Conservation (phyloP, 2,113 vertebrate species). For the Guaruba guarouba region DNA sequence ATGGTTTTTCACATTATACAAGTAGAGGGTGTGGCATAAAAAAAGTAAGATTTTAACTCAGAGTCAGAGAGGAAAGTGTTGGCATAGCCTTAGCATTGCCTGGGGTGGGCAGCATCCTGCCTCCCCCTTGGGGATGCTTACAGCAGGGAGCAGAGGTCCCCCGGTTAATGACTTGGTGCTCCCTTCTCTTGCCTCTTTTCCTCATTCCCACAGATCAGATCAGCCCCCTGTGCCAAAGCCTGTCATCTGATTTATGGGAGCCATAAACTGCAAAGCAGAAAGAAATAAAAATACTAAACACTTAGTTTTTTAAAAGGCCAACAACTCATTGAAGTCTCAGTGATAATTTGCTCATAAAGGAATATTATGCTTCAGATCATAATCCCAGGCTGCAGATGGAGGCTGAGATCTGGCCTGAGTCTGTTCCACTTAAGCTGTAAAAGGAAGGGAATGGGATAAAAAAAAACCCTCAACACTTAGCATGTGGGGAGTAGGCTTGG, state of each 20-base stretch:
- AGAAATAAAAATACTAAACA: conserved; percentile 62
- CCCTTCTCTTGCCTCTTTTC: not conserved
- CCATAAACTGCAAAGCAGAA: conserved; percentile 48
- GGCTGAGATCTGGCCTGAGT: not conserved
- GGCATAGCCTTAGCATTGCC: not conserved
- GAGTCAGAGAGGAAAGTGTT: not conserved
- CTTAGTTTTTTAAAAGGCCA: conserved; percentile 51
- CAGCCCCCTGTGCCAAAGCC: not conserved
- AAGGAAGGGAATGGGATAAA: not conserved
- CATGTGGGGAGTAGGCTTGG: not conserved
- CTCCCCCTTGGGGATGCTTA: rapidly evolving
- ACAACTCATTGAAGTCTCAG: conserved; percentile 13
- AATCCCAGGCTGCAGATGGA: conserved; percentile 7
- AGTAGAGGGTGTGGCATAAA: not conserved
- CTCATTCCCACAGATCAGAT: not conserved
- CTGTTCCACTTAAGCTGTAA: not conserved
- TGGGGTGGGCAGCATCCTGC: not conserved
- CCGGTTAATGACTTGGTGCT: not conserved
- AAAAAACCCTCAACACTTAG: not conserved
- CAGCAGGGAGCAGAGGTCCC: not conserved
- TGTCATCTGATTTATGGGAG: conserved; percentile 45
- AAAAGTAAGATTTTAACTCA: not conserved
- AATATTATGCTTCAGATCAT: conserved; percentile 48
- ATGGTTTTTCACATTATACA: not conserved
- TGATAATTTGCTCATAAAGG: conserved; percentile 62